These are phyloP conservation scores for Sitta europaea DNA, from an alignment of 2,113 vertebrate genomes.

Conservation along the genomic window DNA sequence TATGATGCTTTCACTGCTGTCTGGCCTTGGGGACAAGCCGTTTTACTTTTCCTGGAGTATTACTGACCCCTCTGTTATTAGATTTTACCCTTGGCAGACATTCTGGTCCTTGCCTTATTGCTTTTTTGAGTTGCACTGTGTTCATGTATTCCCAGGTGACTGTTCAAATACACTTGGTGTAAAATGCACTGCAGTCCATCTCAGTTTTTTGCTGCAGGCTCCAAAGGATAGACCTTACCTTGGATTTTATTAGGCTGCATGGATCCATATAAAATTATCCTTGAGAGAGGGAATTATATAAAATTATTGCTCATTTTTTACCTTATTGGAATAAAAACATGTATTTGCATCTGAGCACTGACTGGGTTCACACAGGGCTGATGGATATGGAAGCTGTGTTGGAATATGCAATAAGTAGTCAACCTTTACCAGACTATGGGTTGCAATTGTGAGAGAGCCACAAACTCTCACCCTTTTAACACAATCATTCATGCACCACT, in stretches of 20 bases:
- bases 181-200: neutral
- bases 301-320: neutral
- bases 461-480: neutral
- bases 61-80: neutral
- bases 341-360: neutral
- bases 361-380: neutral
- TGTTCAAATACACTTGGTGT: neutral
- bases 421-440: neutral
- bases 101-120: neutral
- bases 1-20: neutral
- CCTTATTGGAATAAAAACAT: neutral
- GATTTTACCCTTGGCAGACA: slow-evolving; percentile 4
- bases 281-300: neutral
- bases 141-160: neutral
- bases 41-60: neutral
- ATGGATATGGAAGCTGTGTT: neutral
- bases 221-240: neutral
- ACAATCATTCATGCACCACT: neutral
- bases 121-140: slow-evolving; percentile 2
- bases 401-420: neutral
- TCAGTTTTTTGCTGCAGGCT: neutral
- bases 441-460: neutral
- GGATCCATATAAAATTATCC: neutral
- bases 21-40: neutral
- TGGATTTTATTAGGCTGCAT: neutral